These are phyloP conservation scores for Sinotaia quadrata DNA, from an alignment of 2,888 invertebrate genomes.

Conservation along the genomic window DNA sequence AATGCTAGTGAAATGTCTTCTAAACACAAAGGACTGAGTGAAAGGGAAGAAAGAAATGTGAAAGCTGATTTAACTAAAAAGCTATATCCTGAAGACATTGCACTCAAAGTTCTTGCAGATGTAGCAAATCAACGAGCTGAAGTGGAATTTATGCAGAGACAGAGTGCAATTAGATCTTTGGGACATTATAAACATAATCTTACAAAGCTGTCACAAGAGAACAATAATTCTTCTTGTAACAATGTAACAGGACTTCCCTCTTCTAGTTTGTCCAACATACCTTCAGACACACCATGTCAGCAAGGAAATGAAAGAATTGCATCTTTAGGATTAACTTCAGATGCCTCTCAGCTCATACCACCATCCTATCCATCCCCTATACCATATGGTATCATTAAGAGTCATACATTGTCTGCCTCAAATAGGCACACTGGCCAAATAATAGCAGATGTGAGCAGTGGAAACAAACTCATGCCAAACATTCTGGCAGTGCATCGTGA, in stretches of 20 bases:
- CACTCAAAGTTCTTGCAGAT: conserved; percentile 61
- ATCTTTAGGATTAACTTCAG: not conserved
- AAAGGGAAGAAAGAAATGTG: conserved; percentile 6
- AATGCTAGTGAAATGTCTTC: not conserved
- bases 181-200: too few species aligned
- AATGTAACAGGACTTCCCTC: too few species aligned
- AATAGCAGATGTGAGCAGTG: too few species aligned
- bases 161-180: conserved; percentile 52
- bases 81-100: conserved; percentile 54
- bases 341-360: not conserved
- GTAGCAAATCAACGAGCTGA: conserved; percentile 55
- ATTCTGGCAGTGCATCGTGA: not conserved
- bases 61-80: not conserved
- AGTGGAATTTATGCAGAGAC: conserved; percentile 58
- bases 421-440: not conserved
- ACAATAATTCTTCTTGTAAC: too few species aligned
- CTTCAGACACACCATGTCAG: not conserved
- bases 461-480: not conserved
- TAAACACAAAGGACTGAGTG: conserved; percentile 21
- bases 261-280: too few species aligned
- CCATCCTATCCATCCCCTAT: conserved; percentile 16
- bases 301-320: not conserved
- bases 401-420: not conserved
- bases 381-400: conserved; percentile 7
- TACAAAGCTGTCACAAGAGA: conserved; percentile 37